Evolutionary conservation across 2,888 invertebrate species (phyloP).

Genomic region (Spisula subtruncata): DNA sequence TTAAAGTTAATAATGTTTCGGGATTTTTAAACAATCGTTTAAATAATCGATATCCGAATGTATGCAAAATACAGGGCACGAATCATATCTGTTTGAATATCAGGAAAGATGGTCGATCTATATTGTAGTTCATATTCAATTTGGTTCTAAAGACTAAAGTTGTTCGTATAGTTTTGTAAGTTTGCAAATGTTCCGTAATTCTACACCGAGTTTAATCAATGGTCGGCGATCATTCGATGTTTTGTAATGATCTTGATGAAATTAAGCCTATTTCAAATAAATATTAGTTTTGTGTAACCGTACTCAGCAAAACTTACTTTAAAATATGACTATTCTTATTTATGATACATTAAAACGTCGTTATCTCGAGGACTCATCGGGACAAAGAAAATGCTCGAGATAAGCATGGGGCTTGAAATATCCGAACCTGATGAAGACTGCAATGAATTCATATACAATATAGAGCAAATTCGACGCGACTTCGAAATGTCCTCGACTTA

Average conservation of each 20-base stretch:
- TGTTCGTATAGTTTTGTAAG: not conserved
- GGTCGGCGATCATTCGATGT: not conserved
- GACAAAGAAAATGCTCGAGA: too few species aligned
- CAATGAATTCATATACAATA: too few species aligned
- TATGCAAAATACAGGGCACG: not conserved
- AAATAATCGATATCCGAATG: not conserved
- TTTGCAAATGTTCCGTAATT: not conserved
- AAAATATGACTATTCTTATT: too few species aligned
- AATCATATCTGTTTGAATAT: not conserved
- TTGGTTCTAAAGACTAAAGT: too few species aligned
- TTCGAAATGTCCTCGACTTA: too few species aligned
- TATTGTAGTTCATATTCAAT: not conserved
- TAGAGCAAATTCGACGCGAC: too few species aligned
- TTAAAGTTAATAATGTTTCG: not conserved
- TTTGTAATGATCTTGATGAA: not conserved
- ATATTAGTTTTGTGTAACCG: too few species aligned
- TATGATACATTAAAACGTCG: too few species aligned
- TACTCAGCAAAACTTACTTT: too few species aligned
- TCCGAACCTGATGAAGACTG: too few species aligned
- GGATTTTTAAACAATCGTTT: not conserved
- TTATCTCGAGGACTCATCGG: too few species aligned
- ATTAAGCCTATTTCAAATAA: not conserved
- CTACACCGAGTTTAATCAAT: not conserved
- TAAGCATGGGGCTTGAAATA: too few species aligned
- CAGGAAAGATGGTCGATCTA: not conserved